These are phyloP conservation scores for Chaenogobius annularis DNA, from an alignment of 2,113 vertebrate species.

Conservation along the genomic window DNA sequence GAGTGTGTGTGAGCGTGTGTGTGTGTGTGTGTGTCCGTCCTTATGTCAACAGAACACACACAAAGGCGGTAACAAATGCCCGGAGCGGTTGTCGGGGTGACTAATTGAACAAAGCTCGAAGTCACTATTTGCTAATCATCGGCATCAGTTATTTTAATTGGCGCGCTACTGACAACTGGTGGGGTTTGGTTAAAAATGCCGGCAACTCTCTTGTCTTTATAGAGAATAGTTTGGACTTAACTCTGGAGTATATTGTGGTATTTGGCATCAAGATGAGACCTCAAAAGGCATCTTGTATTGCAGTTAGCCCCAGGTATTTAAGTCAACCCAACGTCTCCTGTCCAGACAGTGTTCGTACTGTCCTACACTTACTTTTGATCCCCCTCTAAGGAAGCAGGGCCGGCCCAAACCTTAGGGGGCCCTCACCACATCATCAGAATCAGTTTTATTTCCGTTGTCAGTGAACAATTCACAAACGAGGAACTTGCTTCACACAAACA, in stretches of 20 bases:
- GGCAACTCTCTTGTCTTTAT: background rate
- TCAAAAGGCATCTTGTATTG: too few relatives aligned
- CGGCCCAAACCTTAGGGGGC: too few relatives aligned
- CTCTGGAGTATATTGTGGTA: background rate
- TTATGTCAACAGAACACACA: constrained; percentile 29
- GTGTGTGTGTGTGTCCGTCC: background rate
- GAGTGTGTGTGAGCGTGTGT: background rate
- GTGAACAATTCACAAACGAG: too few relatives aligned
- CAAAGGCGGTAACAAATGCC: constrained; percentile 42
- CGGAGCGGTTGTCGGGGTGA: constrained; percentile 47
- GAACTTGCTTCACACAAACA: too few relatives aligned
- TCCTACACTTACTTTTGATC: too few relatives aligned
- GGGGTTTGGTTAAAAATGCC: constrained; percentile 2
- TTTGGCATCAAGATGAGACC: background rate
- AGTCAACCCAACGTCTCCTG: too few relatives aligned
- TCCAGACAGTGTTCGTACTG: too few relatives aligned
- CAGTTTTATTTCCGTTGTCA: too few relatives aligned
- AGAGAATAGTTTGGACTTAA: background rate
- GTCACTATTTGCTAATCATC: constrained; percentile 1
- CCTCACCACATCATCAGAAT: too few relatives aligned
- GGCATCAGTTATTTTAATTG: constrained; percentile 6
- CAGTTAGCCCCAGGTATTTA: too few relatives aligned
- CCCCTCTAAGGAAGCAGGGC: too few relatives aligned
- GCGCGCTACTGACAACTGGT: constrained; percentile 2
- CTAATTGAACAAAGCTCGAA: constrained; percentile 37